phyloP scores from a whole-genome alignment of 2,888 invertebrate species.

The Xestia ashworthii region DNA sequence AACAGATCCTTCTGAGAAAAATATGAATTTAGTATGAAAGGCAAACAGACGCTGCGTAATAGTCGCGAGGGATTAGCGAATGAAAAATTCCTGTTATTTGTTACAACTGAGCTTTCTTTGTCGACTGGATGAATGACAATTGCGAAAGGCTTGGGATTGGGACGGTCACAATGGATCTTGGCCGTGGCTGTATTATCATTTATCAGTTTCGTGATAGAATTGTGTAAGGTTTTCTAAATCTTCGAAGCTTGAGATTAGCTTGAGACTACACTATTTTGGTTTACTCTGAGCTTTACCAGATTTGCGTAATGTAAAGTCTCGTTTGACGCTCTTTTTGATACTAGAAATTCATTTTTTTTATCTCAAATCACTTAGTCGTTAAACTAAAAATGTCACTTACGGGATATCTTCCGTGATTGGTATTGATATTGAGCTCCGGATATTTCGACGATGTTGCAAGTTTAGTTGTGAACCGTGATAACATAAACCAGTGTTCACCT shows the following conservation, averaged over 20 bases:
- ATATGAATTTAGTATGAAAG: slow-evolving; percentile 67
- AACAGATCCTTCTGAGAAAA: slow-evolving; percentile 72
- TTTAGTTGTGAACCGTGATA: too few relatives aligned
- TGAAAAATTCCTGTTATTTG: slow-evolving; percentile 78
- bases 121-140: slow-evolving; percentile 75
- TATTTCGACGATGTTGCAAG: too few relatives aligned
- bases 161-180: slow-evolving; percentile 57
- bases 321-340: not conserved
- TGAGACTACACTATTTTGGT: slow-evolving; percentile 14
- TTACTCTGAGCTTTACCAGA: not conserved
- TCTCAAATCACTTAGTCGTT: not conserved
- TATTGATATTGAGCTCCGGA: too few relatives aligned
- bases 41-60: slow-evolving; percentile 68
- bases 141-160: slow-evolving; percentile 73
- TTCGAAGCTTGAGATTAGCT: slow-evolving; percentile 31
- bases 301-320: not conserved
- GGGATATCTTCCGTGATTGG: too few relatives aligned
- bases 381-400: too few relatives aligned
- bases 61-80: slow-evolving; percentile 72
- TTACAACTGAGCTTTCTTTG: slow-evolving; percentile 73
- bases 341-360: not conserved
- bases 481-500: too few relatives aligned
- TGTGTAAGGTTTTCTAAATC: slow-evolving; percentile 56
- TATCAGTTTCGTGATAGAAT: slow-evolving; percentile 75
- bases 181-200: slow-evolving; percentile 63